These are phyloP conservation scores for Tor tambroides DNA, from an alignment of 2,113 vertebrate genomes.

Conservation along the genomic window DNA sequence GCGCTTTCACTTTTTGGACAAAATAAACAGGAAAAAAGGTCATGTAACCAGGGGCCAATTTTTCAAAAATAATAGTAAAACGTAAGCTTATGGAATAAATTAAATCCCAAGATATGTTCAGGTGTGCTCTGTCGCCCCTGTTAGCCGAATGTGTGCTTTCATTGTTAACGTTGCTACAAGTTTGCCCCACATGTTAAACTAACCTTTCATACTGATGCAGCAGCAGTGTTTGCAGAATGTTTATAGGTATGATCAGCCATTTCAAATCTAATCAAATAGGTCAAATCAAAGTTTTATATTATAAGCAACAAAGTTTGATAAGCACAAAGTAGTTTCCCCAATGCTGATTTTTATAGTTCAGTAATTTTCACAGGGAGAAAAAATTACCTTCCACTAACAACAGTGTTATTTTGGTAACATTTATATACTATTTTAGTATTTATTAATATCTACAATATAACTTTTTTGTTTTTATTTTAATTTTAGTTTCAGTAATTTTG, in stretches of 20 bases:
- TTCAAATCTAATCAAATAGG: neutral
- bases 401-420: too few species aligned
- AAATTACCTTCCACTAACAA: too few species aligned
- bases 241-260: neutral
- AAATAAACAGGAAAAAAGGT: constrained; percentile 65
- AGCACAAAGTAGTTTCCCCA: too few species aligned
- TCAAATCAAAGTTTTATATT: neutral
- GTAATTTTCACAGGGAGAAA: too few species aligned
- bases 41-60: constrained; percentile 60
- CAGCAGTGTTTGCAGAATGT: neutral
- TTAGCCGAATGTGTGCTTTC: neutral
- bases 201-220: neutral
- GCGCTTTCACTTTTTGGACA: constrained; percentile 49
- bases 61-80: constrained; percentile 46
- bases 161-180: neutral
- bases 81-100: constrained; percentile 35
- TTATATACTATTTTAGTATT: too few species aligned
- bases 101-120: constrained; percentile 1
- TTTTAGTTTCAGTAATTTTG: too few species aligned
- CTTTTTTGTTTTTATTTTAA: too few species aligned
- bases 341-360: too few species aligned
- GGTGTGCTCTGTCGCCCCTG: neutral
- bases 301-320: too few species aligned
- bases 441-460: too few species aligned
- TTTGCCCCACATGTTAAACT: neutral